Percentiles rank a stretch among this genome's conserved stretches.
Evolutionary conservation across 1,140 invertebrate species (phyloP).

Genomic region (Drosophila insularis): DNA sequence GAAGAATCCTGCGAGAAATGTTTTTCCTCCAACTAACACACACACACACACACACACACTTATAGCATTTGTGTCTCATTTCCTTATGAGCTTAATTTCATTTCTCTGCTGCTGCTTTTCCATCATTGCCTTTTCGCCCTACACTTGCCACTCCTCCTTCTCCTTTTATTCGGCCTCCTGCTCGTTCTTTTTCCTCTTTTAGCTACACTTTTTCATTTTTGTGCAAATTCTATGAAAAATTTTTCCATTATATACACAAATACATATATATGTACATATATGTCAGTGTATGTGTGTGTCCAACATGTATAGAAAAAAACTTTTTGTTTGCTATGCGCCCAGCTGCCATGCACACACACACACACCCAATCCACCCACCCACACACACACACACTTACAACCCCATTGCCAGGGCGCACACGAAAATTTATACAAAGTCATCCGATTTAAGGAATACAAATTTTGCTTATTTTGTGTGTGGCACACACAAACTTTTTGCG

Average conservation of each 20-base stretch:
- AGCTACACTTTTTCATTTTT: conserved; percentile 80
- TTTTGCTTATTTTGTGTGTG: conserved; percentile 73
- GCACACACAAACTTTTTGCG: conserved; percentile 37
- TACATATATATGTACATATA: conserved; percentile 28
- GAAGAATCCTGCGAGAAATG: conserved; percentile 71
- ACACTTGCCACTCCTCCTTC: background rate
- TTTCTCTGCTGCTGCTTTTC: conserved; percentile 56
- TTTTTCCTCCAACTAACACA: conserved; percentile 43
- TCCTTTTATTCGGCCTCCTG: conserved; percentile 10
- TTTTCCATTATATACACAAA: conserved; percentile 81
- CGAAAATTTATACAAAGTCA: conserved; percentile 82
- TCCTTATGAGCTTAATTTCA: conserved; percentile 79
- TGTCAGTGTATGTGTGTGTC: background rate
- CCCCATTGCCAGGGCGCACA: conserved; percentile 73
- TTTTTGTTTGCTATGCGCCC: conserved; percentile 67
- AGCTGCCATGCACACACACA: conserved; percentile 59
- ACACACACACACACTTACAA: conserved; percentile 48
- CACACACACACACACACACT: conserved; percentile 39
- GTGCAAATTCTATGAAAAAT: conserved; percentile 83
- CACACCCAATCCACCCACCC: conserved; percentile 9
- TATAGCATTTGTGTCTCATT: conserved; percentile 74
- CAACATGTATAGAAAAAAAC: conserved; percentile 37
- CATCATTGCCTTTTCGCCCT: conserved; percentile 47
- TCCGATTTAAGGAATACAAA: conserved; percentile 82
- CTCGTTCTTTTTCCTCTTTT: conserved; percentile 32